Conservation (phyloP, 1,140 invertebrate genomes). For the Dendrolimus punctatus region DNA sequence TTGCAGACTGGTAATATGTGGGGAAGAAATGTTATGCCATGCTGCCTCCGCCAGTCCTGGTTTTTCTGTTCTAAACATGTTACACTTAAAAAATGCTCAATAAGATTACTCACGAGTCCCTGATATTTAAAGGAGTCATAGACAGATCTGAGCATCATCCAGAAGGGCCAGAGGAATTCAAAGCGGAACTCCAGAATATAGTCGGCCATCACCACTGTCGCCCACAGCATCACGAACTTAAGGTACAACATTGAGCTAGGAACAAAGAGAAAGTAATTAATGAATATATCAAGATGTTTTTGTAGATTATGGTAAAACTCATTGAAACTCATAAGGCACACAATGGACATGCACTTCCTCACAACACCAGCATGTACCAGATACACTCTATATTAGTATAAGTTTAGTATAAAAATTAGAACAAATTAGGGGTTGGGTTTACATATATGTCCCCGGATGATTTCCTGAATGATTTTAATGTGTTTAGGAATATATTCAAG, state of each 20-base stretch:
- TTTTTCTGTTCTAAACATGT: background rate
- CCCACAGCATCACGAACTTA: conserved; percentile 97
- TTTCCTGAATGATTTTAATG: too few relatives aligned
- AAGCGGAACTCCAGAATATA: conserved; percentile 99
- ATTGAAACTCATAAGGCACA: too few relatives aligned
- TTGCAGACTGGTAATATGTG: too few relatives aligned
- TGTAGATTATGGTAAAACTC: background rate
- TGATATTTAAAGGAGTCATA: conserved; percentile 99
- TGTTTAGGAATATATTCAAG: too few relatives aligned
- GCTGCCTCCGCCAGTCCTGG: too few relatives aligned
- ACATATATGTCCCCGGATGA: too few relatives aligned
- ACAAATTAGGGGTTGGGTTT: too few relatives aligned
- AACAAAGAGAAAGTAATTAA: conserved; percentile 43
- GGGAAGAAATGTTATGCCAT: too few relatives aligned
- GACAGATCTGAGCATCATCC: conserved; percentile 95
- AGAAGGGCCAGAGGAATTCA: conserved; percentile 99
- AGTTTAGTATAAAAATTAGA: too few relatives aligned
- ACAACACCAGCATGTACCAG: too few relatives aligned
- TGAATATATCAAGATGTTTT: background rate
- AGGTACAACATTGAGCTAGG: conserved; percentile 93
- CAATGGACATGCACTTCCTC: too few relatives aligned
- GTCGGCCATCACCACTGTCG: conserved; percentile 95
- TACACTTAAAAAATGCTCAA: background rate
- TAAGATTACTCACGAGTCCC: conserved; percentile 87
- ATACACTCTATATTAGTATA: too few relatives aligned